Percentiles rank a stretch among this genome's conserved stretches.
Conservation (phyloP, 2,888 invertebrate genomes). For the Trissonchulus sp. region DNA sequence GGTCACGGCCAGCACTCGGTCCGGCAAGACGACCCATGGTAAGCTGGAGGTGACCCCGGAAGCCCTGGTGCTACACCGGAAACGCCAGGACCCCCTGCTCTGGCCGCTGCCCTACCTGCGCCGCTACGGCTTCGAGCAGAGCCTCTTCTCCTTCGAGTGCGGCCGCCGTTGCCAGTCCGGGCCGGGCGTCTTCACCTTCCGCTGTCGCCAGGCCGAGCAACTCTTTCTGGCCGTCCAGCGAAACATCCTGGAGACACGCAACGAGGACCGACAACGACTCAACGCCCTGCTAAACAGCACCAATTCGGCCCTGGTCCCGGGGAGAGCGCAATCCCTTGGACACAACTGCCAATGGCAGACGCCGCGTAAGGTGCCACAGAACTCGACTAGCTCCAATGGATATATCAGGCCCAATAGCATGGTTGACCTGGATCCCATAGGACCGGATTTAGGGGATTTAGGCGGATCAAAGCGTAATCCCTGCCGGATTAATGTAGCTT, state of each 20-base stretch:
- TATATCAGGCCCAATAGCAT: not conserved
- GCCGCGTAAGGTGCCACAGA: not conserved
- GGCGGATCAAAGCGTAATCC: too few relatives aligned
- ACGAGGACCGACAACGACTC: conserved; percentile 21
- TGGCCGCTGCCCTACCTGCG: conserved; percentile 85
- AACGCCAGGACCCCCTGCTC: conserved; percentile 66
- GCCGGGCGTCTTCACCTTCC: conserved; percentile 87
- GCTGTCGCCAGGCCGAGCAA: conserved; percentile 75
- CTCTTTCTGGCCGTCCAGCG: conserved; percentile 80
- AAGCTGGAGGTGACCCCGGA: conserved; percentile 73
- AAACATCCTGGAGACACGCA: conserved; percentile 63
- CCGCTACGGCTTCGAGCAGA: conserved; percentile 82
- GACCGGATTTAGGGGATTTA: too few relatives aligned
- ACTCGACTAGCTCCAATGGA: not conserved
- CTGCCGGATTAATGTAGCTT: not conserved
- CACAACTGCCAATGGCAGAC: too few relatives aligned
- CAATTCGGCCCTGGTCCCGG: not conserved
- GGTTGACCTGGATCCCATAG: not conserved
- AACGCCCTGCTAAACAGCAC: not conserved
- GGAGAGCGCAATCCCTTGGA: too few relatives aligned
- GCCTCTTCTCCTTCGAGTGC: conserved; percentile 88
- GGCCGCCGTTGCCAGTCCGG: conserved; percentile 75
- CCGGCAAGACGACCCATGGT: not conserved
- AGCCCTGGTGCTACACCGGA: conserved; percentile 72
- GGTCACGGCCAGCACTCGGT: conserved; percentile 6